Percentiles rank a stretch among this genome's conserved stretches.
These are phyloP conservation scores for Tamias sibiricus DNA, from an alignment of 2,113 vertebrate genomes.

Conservation along the genomic window DNA sequence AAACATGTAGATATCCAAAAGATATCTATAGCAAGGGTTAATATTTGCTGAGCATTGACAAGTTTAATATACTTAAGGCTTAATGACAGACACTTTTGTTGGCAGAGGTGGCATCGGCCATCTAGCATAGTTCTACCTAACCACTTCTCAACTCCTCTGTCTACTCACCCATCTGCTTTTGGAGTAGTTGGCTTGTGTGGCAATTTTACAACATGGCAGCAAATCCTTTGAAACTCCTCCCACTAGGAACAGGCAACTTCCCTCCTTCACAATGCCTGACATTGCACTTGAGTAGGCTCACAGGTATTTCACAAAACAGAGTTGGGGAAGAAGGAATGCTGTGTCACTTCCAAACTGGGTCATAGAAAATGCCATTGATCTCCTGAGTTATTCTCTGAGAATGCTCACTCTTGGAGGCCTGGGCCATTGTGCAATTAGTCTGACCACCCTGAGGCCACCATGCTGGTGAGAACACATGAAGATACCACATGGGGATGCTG, in stretches of 20 bases:
- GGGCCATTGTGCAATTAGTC: neutral
- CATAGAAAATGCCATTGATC: neutral
- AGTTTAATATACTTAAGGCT: neutral
- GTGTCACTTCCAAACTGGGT: neutral
- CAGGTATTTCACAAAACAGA: neutral
- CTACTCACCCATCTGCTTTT: neutral
- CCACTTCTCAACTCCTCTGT: too few relatives aligned
- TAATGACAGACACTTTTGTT: neutral
- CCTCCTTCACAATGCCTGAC: neutral
- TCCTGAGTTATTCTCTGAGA: neutral
- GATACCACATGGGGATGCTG: neutral
- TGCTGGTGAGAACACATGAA: neutral
- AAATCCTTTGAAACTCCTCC: neutral
- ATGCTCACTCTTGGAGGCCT: neutral
- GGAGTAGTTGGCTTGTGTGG: neutral
- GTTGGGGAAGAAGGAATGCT: neutral
- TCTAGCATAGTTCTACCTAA: neutral
- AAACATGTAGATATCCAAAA: neutral
- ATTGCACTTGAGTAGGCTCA: neutral
- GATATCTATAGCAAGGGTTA: neutral
- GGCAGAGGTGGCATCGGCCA: rapidly evolving
- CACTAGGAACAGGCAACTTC: neutral
- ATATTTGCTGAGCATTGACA: neutral
- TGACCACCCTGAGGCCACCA: neutral
- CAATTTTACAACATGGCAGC: neutral